Evolutionary conservation across 2,888 invertebrate species (phyloP), one percentile per base, ranked within the genome.

Genomic region (Melanchra persicariae): DNA sequence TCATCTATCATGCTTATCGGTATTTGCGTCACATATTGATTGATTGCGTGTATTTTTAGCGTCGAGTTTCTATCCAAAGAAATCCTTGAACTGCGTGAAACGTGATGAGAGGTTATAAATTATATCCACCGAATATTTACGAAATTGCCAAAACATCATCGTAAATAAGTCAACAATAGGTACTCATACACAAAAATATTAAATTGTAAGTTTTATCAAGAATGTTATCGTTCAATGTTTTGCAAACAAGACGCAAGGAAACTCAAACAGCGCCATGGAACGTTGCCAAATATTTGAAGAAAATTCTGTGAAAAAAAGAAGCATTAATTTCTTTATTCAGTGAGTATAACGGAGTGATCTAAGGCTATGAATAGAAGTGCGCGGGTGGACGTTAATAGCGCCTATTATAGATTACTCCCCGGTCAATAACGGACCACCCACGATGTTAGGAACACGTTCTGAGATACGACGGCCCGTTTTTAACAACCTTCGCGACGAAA

Each of bases 311-410:
- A 79, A 82, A 85, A 86, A 84, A 51, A 78, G 66, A 77, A 77
- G 79, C 82, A 82, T 85, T 85, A 66, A 85, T 87, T 82, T 85
- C 76, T 84, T 83, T 70, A 73, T 77, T 65, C 52, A 57, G 40
- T 66, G 57, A 68, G 84, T 85, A 84, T 45, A 88, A 85, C 84
- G 67, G 73, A 59, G 67, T 79, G 79, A 84, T 84, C 75, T 82
- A 77, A 79, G 77, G 70, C 83, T 85, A 85, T 77, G 77, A 85
- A 88, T 84, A 76, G 78, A 76, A 59, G 70, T 69, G 77, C 72
- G 85, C 67, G 77, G 86, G 85, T 63, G 80, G 85, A 84, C 79
- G 83, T 82, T 87, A 86, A 87, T 83, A 82, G 79, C 66, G 22
- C 71, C 76, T 70, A 81, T 85, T 84, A 85, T 80, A 82, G 73